phyloP scores from a whole-genome alignment of 1,140 invertebrate species.

The Batillaria attramentaria region DNA sequence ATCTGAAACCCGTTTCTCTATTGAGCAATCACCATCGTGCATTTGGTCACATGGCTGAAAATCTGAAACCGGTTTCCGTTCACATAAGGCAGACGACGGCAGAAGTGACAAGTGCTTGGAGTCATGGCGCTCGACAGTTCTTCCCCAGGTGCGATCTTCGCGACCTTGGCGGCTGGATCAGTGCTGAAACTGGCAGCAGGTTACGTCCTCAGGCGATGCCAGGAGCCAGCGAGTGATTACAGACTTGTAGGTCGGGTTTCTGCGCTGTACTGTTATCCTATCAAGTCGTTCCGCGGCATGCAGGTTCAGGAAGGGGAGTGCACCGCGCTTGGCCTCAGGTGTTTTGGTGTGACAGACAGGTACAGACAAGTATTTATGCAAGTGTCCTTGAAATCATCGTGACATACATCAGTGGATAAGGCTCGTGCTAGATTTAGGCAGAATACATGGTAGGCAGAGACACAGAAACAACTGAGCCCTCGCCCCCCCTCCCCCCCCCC shows the following conservation, averaged over 20 bases:
- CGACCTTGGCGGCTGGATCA: slow-evolving; percentile 44
- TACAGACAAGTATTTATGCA: slow-evolving; percentile 38
- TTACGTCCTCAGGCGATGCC: slow-evolving; percentile 24
- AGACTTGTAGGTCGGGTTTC: slow-evolving; percentile 50
- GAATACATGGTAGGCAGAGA: too few relatives aligned
- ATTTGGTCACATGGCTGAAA: too few relatives aligned
- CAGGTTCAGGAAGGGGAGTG: slow-evolving; percentile 53
- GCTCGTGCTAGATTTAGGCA: too few relatives aligned
- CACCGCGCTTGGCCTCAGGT: slow-evolving; percentile 51
- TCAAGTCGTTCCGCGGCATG: slow-evolving; percentile 64
- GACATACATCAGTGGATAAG: too few relatives aligned
- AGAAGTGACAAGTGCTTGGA: too few relatives aligned
- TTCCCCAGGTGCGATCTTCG: slow-evolving; percentile 39
- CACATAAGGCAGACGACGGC: too few relatives aligned
- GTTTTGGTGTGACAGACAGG: slow-evolving; percentile 57
- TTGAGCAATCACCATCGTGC: too few relatives aligned
- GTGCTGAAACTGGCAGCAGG: slow-evolving; percentile 41
- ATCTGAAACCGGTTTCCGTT: too few relatives aligned
- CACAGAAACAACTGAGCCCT: too few relatives aligned
- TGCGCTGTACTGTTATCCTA: slow-evolving; percentile 55
- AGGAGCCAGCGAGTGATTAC: slow-evolving; percentile 7
- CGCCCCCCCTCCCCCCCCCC: too few relatives aligned
- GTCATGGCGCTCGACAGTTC: not conserved
- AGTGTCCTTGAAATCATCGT: too few relatives aligned
- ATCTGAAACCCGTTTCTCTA: too few relatives aligned